A percentile compares a stretch with the other conserved stretches of the same genome.
Evolutionary conservation across 2,888 invertebrate species (phyloP).

Genomic region (Troides helena): DNA sequence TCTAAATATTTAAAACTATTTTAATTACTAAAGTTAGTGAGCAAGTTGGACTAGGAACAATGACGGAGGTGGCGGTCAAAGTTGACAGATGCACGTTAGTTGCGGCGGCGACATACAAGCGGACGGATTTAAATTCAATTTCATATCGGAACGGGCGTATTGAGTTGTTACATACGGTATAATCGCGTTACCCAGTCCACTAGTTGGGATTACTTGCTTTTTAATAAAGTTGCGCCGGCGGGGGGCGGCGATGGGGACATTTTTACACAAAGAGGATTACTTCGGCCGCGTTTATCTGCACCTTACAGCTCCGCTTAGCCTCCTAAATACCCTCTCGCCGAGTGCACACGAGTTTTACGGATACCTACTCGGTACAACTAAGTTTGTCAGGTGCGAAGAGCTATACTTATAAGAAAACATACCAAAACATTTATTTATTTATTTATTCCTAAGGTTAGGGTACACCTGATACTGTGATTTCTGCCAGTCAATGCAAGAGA

Average conservation of each 20-base stretch:
- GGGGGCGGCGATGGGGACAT: slow-evolving; percentile 73
- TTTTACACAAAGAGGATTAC: slow-evolving; percentile 80
- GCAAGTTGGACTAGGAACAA: slow-evolving; percentile 49
- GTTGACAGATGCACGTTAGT: slow-evolving; percentile 28
- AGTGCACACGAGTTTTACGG: slow-evolving; percentile 63
- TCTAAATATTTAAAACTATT: slow-evolving; percentile 5
- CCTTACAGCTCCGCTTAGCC: slow-evolving; percentile 75
- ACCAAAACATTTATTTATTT: background rate
- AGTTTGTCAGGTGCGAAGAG: slow-evolving; percentile 6
- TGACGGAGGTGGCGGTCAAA: slow-evolving; percentile 37
- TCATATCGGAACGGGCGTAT: slow-evolving; percentile 68
- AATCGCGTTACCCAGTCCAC: slow-evolving; percentile 79
- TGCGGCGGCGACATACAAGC: slow-evolving; percentile 12
- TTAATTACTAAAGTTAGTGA: slow-evolving; percentile 21
- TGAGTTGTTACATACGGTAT: slow-evolving; percentile 73
- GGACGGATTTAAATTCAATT: slow-evolving; percentile 72
- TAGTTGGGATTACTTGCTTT: slow-evolving; percentile 78
- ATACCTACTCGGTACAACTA: slow-evolving; percentile 24
- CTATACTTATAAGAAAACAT: slow-evolving; percentile 14
- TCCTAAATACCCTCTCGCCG: slow-evolving; percentile 68
- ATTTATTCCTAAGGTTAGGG: no score
- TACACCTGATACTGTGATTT: no score
- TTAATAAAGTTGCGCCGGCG: slow-evolving; percentile 73
- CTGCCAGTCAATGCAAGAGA: no score
- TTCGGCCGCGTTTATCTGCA: slow-evolving; percentile 76